Conservation (phyloP, 2,797 vertebrate species). For the Zalophus californianus region DNA sequence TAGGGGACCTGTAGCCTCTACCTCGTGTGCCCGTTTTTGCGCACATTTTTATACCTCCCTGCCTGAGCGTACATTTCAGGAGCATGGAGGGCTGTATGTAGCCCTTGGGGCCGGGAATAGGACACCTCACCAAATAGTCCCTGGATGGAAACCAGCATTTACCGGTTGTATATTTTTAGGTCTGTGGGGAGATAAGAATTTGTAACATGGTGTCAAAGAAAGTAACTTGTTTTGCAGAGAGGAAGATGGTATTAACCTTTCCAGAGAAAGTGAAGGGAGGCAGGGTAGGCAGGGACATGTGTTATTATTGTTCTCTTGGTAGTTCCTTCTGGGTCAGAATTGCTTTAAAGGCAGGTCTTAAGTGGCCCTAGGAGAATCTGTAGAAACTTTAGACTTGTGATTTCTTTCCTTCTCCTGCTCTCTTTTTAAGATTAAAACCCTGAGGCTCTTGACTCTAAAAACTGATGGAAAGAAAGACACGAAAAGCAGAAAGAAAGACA, state of each 20-base stretch:
- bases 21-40: too few relatives aligned
- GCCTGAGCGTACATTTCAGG: background rate
- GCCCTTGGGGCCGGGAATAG: background rate
- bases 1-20: background rate
- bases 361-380: background rate
- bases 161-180: background rate
- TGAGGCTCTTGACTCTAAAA: background rate
- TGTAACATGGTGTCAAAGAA: background rate
- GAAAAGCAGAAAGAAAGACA: background rate
- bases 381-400: background rate
- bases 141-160: background rate
- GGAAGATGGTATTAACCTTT: background rate
- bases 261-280: background rate
- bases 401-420: background rate
- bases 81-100: background rate
- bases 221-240: slow-evolving; percentile 49
- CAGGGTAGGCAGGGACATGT: background rate
- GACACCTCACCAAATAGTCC: background rate
- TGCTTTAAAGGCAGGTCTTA: background rate
- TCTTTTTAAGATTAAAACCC: background rate
- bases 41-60: background rate
- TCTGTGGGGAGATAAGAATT: slow-evolving; percentile 8
- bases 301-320: background rate
- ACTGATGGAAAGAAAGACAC: background rate
- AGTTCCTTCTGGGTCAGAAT: background rate